phyloP scores from a whole-genome alignment of 92 coral and sea anemone genomes.

The Muricea muricata region DNA sequence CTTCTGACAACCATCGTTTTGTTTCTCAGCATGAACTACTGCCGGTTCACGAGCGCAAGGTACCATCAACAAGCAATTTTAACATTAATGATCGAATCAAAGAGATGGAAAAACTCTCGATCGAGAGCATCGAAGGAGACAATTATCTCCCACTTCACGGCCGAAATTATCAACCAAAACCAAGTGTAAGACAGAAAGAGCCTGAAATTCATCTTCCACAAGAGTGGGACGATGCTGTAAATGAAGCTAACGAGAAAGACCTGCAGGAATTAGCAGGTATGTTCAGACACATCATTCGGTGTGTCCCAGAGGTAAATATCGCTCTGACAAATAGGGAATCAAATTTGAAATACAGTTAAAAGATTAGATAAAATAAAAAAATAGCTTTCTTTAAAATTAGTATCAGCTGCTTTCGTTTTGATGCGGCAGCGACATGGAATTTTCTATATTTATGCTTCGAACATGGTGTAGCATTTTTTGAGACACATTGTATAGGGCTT shows the following conservation, averaged over 20 bases:
- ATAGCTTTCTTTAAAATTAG: too few relatives aligned
- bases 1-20: background rate
- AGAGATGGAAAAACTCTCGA: constrained; percentile 37
- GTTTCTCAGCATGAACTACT: constrained; percentile 18
- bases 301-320: too few relatives aligned
- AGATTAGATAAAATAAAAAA: too few relatives aligned
- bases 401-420: too few relatives aligned
- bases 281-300: too few relatives aligned
- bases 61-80: background rate
- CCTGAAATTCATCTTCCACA: background rate
- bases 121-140: constrained; percentile 44
- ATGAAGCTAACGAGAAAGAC: constrained; percentile 21
- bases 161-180: background rate
- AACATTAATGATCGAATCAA: constrained; percentile 21
- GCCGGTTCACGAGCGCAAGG: constrained; percentile 33
- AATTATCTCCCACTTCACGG: constrained; percentile 23
- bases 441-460: too few relatives aligned
- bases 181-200: background rate
- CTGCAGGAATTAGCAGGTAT: constrained; percentile 36
- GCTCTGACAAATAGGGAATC: too few relatives aligned
- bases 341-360: too few relatives aligned
- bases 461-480: too few relatives aligned
- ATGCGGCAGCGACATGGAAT: too few relatives aligned
- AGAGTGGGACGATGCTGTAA: constrained; percentile 30
- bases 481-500: too few relatives aligned